Base-by-base conservation (phyloP, 2,888 invertebrate species). In the Ectemnius continuus region DNA sequence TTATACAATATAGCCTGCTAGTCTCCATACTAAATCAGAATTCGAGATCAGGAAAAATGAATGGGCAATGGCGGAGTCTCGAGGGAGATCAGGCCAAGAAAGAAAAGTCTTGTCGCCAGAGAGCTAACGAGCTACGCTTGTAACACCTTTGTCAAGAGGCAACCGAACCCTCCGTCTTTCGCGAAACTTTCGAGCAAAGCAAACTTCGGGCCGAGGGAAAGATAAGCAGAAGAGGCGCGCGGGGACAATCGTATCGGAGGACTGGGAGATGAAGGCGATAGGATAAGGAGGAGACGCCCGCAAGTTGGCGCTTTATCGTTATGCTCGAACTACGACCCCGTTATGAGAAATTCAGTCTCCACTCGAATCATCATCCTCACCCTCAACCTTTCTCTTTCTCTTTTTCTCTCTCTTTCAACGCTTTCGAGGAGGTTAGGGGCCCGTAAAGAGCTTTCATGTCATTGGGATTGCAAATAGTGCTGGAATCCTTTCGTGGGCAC, bases 261-360 rank as follows among this genome's bases (percentile, higher is more conserved):
- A 23, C 4, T 14, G 46, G 11, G 47, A 16, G 48, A 48, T 18
- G 60, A 67, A 46, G 28, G 28, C 46, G 28, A 60, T 28, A 46
- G 23, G 14, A 18, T 36, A 36, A 36, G 36, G 36, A 66, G 26
- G 45, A 46, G n/a, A 61, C 65, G 56, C 36, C 66, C 60, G 60
- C 59, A 62, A 73, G 45, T 67, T 73, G 59, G 13, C 65, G 72
- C 64, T 72, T 78, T 78, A 78, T 76, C 67, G 70, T 72, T 67
- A 48, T 13, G 67, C 36, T n/a, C 61, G 36, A 56, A 68, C 58
- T 36, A 58, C 66, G 61, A 52, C 52, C 26, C 52, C 65, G 78
- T 75, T 75, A 75, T 67, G 76, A 73, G 73, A 20, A 62, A 62
- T 73, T 70, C 67, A 60, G 67, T 28, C 57, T 73, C 64, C 48